These are phyloP conservation scores for Drosophila sturtevanti DNA, from an alignment of 1,140 invertebrate species.

Conservation along the genomic window DNA sequence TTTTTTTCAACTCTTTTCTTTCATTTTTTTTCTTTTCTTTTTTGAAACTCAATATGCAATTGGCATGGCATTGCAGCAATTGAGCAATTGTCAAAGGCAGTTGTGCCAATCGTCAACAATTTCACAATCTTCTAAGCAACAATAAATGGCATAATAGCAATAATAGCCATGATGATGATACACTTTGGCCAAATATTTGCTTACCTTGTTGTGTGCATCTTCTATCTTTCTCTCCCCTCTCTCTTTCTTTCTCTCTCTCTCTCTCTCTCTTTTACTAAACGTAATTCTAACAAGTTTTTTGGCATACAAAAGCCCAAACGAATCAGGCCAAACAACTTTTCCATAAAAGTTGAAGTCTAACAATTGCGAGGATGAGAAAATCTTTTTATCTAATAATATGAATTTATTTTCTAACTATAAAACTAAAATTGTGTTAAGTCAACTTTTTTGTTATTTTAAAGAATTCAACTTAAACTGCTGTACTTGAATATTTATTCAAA, in stretches of 20 bases:
- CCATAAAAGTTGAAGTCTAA: background rate
- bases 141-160: background rate
- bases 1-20: background rate
- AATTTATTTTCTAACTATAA: background rate
- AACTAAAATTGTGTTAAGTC: background rate
- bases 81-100: background rate
- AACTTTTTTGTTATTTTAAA: no score
- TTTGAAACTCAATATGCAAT: constrained; percentile 1
- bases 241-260: background rate
- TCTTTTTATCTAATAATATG: background rate
- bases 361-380: background rate
- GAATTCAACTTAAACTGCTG: no score
- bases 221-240: background rate
- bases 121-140: background rate
- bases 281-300: background rate
- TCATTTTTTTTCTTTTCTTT: background rate
- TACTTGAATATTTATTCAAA: no score
- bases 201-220: background rate
- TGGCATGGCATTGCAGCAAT: background rate
- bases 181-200: background rate
- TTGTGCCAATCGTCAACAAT: background rate
- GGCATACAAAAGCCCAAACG: background rate
- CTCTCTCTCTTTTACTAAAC: background rate
- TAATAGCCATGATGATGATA: background rate
- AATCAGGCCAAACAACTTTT: background rate